Evolutionary conservation across 2,113 vertebrate genomes (phyloP), one percentile per base, ranked within the genome.

Genomic region (Neomonachus schauinslandi): DNA sequence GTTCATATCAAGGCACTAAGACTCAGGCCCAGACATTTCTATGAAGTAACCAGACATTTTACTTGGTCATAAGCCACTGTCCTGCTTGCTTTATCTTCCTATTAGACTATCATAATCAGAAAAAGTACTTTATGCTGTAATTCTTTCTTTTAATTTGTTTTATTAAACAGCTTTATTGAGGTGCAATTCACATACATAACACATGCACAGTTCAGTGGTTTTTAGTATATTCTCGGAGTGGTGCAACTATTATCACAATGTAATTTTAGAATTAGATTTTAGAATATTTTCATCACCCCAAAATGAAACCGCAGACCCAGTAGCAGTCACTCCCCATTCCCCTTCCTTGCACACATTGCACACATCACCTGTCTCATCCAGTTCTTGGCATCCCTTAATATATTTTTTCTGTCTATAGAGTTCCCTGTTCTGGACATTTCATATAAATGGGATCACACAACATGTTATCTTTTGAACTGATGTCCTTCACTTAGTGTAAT

Each of bases 321-420:
- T 61, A 80, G 15, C 39, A 28, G 11, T 81, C 61, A 59, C 7
- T 88, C 10, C 1, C 31, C 8, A 21, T 10, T 24, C 9, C 11
- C 3, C 3, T 9, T 13, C 15, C 18, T 42, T 2, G 24, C 1
- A 39, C 2, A 5, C 2, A 31, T 16, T 4, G 42, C 18, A 1
- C 7, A 15, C 76, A 33, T 53, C 18, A 79, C 49, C 49, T 79
- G 49, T 39, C 4, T 67, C 16, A 33, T 1, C n/a, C 33, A 67
- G 53, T n/a, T 71, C 26, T 42, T 71, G 42, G 16, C 15, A 84
- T 3, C 28, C 80, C 67, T 10, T 57, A 55, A 76, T 31, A 51
- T 79, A 53, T 53, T 51, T 53, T 51, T 79, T 83, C n/a, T 71
- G 33, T 61, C 4, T 57, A 8, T 6, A 81, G 21, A 61, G 71